Evolutionary conservation across 2,888 invertebrate species (phyloP).

Genomic region (Sarcophaga variegata): DNA sequence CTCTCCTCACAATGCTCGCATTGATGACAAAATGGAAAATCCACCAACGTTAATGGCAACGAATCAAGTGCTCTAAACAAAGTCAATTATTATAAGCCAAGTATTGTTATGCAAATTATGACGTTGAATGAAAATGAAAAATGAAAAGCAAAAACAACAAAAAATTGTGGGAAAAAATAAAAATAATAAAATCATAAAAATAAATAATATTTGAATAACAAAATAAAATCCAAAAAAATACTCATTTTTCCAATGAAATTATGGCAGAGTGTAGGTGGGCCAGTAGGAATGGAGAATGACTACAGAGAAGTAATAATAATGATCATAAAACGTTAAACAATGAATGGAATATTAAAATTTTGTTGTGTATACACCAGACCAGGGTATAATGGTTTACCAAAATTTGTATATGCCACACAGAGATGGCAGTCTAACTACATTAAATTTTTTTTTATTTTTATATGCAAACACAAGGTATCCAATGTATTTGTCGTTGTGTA

Average conservation of each 20-base stretch:
- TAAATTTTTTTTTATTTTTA: too few relatives aligned
- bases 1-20: too few relatives aligned
- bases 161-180: constrained; percentile 18
- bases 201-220: background rate
- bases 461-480: constrained; percentile 6
- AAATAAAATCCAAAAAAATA: background rate
- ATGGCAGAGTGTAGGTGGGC: too few relatives aligned
- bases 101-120: constrained; percentile 60
- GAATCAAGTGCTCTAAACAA: constrained; percentile 40
- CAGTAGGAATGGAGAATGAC: too few relatives aligned
- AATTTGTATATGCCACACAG: background rate
- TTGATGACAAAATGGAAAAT: background rate
- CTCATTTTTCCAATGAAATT: too few relatives aligned
- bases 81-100: constrained; percentile 45
- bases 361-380: background rate
- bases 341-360: constrained; percentile 26
- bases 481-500: constrained; percentile 27
- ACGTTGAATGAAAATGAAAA: too few relatives aligned
- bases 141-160: too few relatives aligned
- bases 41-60: background rate
- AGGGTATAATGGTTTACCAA: too few relatives aligned
- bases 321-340: constrained; percentile 26
- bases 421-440: background rate
- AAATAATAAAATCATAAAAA: background rate
- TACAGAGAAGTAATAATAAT: background rate